These are phyloP conservation scores for Pimpla rufipes DNA, from an alignment of 2,888 invertebrate genomes.

Conservation along the genomic window DNA sequence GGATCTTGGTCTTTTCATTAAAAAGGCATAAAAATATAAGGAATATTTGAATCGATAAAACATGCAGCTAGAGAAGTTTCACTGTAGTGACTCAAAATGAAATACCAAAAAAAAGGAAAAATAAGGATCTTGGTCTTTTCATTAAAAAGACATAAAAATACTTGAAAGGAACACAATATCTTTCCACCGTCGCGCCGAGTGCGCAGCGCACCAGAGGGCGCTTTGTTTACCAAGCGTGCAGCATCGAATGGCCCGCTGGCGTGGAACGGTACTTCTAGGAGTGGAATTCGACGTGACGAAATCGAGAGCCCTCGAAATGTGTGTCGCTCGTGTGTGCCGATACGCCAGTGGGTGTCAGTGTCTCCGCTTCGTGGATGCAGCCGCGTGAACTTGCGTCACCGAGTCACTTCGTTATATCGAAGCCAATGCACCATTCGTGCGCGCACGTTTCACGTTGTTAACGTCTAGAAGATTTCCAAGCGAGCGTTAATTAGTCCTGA, in stretches of 20 bases:
- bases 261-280: conserved; percentile 32
- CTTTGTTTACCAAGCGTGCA: conserved; percentile 9
- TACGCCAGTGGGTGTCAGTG: conserved; percentile 6
- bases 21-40: neutral
- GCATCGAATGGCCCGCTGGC: neutral
- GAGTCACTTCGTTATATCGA: conserved; percentile 31
- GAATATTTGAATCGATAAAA: too few relatives aligned
- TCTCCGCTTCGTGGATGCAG: neutral
- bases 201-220: neutral
- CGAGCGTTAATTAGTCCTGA: conserved; percentile 46
- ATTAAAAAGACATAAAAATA: neutral
- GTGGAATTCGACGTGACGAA: conserved; percentile 43
- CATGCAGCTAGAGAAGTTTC: neutral
- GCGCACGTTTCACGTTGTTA: conserved; percentile 7
- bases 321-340: conserved; percentile 20
- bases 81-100: neutral
- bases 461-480: conserved; percentile 1
- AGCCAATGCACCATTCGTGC: neutral
- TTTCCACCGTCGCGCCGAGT: neutral
- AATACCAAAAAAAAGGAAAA: neutral
- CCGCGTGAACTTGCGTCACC: conserved; percentile 38
- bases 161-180: neutral
- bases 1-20: neutral
- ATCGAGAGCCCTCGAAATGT: conserved; percentile 33
- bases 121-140: neutral